These are phyloP conservation scores for Drosophila formosana DNA, from an alignment of 2,888 invertebrate genomes.

Conservation along the genomic window DNA sequence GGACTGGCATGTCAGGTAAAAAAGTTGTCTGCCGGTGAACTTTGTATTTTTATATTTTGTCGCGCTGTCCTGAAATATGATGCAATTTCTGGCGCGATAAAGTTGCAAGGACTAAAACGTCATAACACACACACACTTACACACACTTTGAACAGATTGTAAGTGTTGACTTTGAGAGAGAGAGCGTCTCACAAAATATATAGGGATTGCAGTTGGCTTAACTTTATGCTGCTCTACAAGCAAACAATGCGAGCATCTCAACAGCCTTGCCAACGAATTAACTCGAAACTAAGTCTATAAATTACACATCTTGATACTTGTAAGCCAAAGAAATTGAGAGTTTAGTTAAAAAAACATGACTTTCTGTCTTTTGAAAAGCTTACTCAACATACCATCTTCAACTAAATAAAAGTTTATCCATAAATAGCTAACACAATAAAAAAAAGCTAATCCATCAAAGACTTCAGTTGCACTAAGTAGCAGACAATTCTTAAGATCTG, in stretches of 20 bases:
- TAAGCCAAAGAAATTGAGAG: neutral
- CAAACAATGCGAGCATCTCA: conserved; percentile 7
- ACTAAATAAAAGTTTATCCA: neutral
- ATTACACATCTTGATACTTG: neutral
- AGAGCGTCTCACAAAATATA: conserved; percentile 17
- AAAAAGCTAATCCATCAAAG: neutral
- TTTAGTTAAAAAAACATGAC: neutral
- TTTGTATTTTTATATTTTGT: conserved; percentile 69
- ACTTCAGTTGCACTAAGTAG: too few species aligned
- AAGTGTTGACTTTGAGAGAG: conserved; percentile 66
- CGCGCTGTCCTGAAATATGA: conserved; percentile 75
- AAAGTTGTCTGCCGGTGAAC: conserved; percentile 58
- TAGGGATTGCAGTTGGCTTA: conserved; percentile 46
- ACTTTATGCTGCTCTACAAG: conserved; percentile 44
- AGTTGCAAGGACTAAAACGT: conserved; percentile 70
- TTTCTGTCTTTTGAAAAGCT: neutral
- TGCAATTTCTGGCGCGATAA: conserved; percentile 80
- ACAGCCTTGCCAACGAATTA: neutral
- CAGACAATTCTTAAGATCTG: too few species aligned
- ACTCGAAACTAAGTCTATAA: conserved; percentile 10
- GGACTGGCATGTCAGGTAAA: conserved; percentile 38
- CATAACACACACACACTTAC: conserved; percentile 40
- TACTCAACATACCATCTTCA: neutral
- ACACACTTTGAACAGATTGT: conserved; percentile 36
- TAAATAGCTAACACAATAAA: neutral